Evolutionary conservation across 2,113 vertebrate genomes (phyloP), one percentile per base, ranked within the genome.

Genomic region (Pluvianellus socialis): DNA sequence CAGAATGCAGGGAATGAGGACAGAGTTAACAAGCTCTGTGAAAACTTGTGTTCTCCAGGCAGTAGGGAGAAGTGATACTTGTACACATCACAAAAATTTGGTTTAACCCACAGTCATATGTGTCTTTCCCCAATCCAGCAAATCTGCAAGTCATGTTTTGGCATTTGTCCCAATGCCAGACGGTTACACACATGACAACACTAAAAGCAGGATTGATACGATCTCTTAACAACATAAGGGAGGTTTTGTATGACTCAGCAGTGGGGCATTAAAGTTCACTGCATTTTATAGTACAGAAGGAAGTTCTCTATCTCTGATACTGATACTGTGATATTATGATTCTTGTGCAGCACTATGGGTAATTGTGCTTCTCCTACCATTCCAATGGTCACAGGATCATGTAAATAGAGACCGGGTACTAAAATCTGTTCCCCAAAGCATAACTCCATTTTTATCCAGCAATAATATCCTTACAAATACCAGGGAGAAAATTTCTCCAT

Each of bases 81-180:
- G 67, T 61, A 44, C 17, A 13, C 14, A 52, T 9, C 30, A 47
- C 35, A 63, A 71, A 92, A 82, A 42, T 6, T 45, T 86, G 68
- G 28, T 74, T 86, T 63, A 35, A 26, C 14, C 77, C 50, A 38
- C 59, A 95, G 71, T n/a, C 67, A 94, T 86, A 72, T 49, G 45
- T 18, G 23, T 88, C 58, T 56, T 68, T 91, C 35, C 58, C 15
- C 45, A 63, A 2, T 3, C 16, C 47, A 83, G 55, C 16, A 42
- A 88, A 86, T 49, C 86, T 38, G 65, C 85, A 94, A 93, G 90
- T 94, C 95, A 96, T 86, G 68, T 28, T 73, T 83, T 86, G 86
- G 71, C 85, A 11, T 47, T 80, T 70, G n/a, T 95, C 63, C 23
- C 4, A 2, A 5, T 65, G 67, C 79, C 95, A 96, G 82, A 88